Percentiles rank a stretch among this genome's conserved stretches.
Evolutionary conservation across 2,888 invertebrate genomes (phyloP).

Genomic region (Neoscelio sp.): DNA sequence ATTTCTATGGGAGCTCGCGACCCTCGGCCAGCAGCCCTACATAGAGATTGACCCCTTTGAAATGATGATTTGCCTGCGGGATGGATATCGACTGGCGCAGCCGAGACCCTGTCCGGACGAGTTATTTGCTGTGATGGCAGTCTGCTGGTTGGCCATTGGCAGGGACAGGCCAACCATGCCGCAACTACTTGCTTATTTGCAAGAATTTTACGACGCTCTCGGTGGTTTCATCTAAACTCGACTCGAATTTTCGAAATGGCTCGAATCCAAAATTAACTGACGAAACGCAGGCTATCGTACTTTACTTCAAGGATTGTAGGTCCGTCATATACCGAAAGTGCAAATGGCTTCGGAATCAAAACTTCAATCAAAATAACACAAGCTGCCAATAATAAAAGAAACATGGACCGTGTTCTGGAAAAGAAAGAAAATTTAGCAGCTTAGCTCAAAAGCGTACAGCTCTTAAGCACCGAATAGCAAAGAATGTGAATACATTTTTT

Average conservation of each 20-base stretch:
- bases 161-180: slow-evolving; percentile 88
- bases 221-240: slow-evolving; percentile 86
- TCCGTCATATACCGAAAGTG: neutral
- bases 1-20: slow-evolving; percentile 96
- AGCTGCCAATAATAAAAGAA: slow-evolving; percentile 13
- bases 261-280: slow-evolving; percentile 16
- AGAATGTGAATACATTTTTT: slow-evolving; percentile 3
- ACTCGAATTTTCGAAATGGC: slow-evolving; percentile 30
- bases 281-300: neutral
- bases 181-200: slow-evolving; percentile 88
- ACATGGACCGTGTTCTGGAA: no score
- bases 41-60: slow-evolving; percentile 96
- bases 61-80: slow-evolving; percentile 93
- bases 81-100: slow-evolving; percentile 95
- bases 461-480: no score
- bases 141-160: slow-evolving; percentile 88
- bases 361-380: slow-evolving; percentile 27
- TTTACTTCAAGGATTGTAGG: no score
- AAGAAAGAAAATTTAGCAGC: neutral
- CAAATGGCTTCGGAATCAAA: slow-evolving; percentile 6
- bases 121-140: slow-evolving; percentile 91
- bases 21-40: slow-evolving; percentile 95
- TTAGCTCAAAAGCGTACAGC: slow-evolving; percentile 40
- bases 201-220: slow-evolving; percentile 89
- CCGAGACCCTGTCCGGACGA: slow-evolving; percentile 98